These are phyloP conservation scores for Pluvialis apricaria DNA, from an alignment of 2,113 vertebrate species.

Conservation along the genomic window DNA sequence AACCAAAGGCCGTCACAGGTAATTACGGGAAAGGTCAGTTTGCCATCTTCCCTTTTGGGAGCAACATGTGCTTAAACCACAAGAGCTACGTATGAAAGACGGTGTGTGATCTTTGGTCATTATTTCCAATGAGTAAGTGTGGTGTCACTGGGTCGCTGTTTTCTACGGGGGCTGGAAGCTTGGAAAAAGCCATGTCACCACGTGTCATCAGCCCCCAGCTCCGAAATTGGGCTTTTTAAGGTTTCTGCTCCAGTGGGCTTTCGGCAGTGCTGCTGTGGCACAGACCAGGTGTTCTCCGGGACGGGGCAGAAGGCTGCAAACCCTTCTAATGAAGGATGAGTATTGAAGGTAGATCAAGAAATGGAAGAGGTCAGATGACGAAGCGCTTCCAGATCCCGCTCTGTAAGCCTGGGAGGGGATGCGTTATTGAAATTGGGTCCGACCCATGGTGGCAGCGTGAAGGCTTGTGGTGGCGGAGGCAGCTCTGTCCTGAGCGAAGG, in stretches of 20 bases:
- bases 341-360: background rate
- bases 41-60: background rate
- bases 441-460: background rate
- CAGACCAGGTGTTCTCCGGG: fast-evolving
- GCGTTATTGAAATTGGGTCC: background rate
- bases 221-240: fast-evolving
- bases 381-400: background rate
- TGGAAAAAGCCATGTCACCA: background rate
- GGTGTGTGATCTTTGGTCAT: background rate
- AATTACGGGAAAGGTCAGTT: background rate
- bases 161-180: fast-evolving
- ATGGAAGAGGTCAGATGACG: background rate
- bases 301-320: background rate
- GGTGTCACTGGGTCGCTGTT: background rate
- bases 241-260: background rate
- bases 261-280: background rate
- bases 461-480: background rate
- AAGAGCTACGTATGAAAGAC: background rate
- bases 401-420: background rate
- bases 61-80: background rate
- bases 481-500: background rate
- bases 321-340: background rate
- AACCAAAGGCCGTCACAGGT: background rate
- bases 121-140: background rate
- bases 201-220: background rate